Evolutionary conservation across 2,888 invertebrate species (phyloP), one percentile per base, ranked within the genome.

Genomic region (Pseudanteris insignis): DNA sequence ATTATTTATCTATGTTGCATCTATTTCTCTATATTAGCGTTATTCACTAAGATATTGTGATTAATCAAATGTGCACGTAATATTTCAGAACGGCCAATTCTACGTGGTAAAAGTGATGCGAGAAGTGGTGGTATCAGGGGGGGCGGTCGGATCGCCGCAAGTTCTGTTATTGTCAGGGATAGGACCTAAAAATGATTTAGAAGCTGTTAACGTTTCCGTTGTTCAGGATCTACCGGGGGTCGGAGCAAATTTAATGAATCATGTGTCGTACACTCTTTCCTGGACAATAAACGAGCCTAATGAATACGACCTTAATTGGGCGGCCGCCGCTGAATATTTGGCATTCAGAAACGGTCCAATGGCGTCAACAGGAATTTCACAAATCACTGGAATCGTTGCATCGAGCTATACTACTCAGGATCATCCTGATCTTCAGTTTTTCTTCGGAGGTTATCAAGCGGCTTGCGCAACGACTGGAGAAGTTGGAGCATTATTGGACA

Each of bases 181-280:
- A 4, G 89, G 89, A 0, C 86, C 89, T 0, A 84, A 82, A 67
- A 82, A 84, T 3, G 86, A 86, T 33, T 77, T 89, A 1, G 78
- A 83, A 32, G 81, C 82, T 48, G 83, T 86, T 51, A 85, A 85
- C 46, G 85, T 89, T 15, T 83, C 83, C 2, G 82, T 85, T 6
- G 81, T 86, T 14, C 84, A 85, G 59, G 84, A 88, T 60, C 77
- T 88, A 11, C 88, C 87, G 0, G 89, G 89, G 0, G 89, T 89
- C 0, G 89, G 89, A 0, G 84, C 85, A 69, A 89, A 89, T 70
- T 77, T 89, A 0, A 88, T 88, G 53, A 88, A 89, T 71, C 89
- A 89, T 67, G 86, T 88, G 0, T 86, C 88, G 0, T 85, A 86
- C 21, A 81, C 81, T 3, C 63, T 89, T 5, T 81, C 83, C n/a